Conservation (phyloP, 2,113 vertebrate genomes). For the Mastomys natalensis region DNA sequence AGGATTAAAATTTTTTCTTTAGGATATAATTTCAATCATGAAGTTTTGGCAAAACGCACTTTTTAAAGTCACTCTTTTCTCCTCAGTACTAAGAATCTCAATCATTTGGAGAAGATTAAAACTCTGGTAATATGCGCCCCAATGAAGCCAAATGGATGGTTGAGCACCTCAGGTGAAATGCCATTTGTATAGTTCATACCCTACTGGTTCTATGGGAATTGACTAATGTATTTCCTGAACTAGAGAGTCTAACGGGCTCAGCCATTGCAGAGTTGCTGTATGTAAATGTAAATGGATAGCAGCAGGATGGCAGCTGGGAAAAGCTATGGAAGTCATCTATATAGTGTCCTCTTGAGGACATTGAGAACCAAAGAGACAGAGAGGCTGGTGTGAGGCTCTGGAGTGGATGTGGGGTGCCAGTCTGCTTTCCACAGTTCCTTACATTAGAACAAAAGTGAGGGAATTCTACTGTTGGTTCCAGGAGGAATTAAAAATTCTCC, state of each 20-base stretch:
- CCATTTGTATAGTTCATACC: constrained; percentile 49
- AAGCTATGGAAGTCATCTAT: background rate
- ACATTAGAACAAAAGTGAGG: constrained; percentile 15
- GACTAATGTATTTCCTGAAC: background rate
- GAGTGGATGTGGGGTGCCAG: background rate
- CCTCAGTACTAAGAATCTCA: constrained; percentile 30
- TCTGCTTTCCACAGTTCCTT: background rate
- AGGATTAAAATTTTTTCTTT: constrained; percentile 56
- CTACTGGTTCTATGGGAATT: background rate
- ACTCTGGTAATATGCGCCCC: constrained; percentile 2
- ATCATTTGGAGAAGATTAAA: constrained; percentile 48
- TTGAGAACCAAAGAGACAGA: background rate
- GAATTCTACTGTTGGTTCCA: background rate
- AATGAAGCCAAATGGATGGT: constrained; percentile 51
- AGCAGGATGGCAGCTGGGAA: background rate
- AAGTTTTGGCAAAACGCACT: constrained; percentile 58
- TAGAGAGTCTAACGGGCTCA: background rate
- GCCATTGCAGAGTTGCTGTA: background rate
- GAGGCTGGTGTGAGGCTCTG: background rate
- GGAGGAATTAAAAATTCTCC: constrained; percentile 21
- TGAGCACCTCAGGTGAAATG: background rate
- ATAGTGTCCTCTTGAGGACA: background rate
- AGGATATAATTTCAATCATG: constrained; percentile 61
- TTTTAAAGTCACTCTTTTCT: constrained; percentile 29
- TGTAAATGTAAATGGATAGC: background rate